Conservation (phyloP, 1,140 invertebrate genomes). For the Philotrypesis tridentata region DNA sequence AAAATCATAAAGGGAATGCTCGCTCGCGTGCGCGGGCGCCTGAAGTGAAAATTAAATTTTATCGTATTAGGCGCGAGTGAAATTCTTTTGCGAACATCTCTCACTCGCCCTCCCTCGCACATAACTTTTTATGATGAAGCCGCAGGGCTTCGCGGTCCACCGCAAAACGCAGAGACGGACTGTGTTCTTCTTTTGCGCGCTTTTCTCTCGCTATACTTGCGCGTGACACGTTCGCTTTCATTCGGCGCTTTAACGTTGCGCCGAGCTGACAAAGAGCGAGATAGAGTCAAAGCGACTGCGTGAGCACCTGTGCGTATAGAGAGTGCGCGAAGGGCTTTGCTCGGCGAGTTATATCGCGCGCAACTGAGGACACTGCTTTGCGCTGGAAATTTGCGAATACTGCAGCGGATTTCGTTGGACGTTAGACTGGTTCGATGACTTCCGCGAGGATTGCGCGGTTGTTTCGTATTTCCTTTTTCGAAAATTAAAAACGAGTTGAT, state of each 20-base stretch:
- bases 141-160: neutral
- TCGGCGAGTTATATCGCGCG: no score
- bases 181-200: conserved; percentile 4
- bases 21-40: neutral
- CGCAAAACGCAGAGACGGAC: neutral
- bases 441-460: neutral
- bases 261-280: conserved; percentile 12
- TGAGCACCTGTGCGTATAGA: neutral
- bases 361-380: no score
- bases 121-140: conserved; percentile 20
- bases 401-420: no score
- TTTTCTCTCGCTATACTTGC: neutral
- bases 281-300: conserved; percentile 17
- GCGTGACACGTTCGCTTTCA: neutral
- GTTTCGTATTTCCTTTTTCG: neutral
- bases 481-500: neutral
- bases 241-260: neutral
- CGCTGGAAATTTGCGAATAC: no score
- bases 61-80: conserved; percentile 21
- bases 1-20: conserved; percentile 24
- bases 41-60: conserved; percentile 32
- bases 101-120: conserved; percentile 2
- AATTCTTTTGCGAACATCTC: conserved; percentile 26
- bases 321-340: neutral
- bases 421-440: no score